Conservation (phyloP, 2,797 vertebrate genomes). For the Melanotaenia trifasciata region DNA sequence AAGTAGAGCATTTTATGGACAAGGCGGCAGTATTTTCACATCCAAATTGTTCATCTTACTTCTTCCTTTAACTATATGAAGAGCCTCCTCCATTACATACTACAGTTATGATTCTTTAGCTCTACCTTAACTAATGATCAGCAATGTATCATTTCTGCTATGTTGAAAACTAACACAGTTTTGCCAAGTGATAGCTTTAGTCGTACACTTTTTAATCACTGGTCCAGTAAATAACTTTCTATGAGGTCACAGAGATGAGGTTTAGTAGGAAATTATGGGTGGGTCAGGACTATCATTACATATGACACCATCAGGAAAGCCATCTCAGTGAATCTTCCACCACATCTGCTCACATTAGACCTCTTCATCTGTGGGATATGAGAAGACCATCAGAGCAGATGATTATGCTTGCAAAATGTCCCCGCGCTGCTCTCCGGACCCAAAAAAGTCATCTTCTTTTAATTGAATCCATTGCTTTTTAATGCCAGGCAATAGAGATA, state of each 20-base stretch:
- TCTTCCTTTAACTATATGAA: constrained; percentile 39
- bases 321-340: constrained; percentile 60
- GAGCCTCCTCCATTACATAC: constrained; percentile 9
- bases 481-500: constrained; percentile 76
- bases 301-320: constrained; percentile 70
- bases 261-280: constrained; percentile 61
- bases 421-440: constrained; percentile 61
- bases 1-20: constrained; percentile 47
- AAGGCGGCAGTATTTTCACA: constrained; percentile 51
- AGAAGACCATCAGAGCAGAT: constrained; percentile 73
- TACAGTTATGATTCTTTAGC: constrained; percentile 25
- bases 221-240: constrained; percentile 60
- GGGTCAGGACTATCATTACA: constrained; percentile 73
- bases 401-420: constrained; percentile 73
- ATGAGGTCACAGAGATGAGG: constrained; percentile 59
- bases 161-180: constrained; percentile 31
- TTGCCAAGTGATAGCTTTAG: constrained; percentile 27
- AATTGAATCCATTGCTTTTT: constrained; percentile 81
- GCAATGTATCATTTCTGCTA: constrained; percentile 29
- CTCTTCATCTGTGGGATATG: constrained; percentile 71
- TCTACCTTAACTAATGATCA: constrained; percentile 44
- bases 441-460: constrained; percentile 75
- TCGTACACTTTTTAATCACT: constrained; percentile 45
- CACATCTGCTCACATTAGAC: constrained; percentile 80
- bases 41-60: constrained; percentile 43